These are phyloP conservation scores for Lasioglossum marginatum DNA, from an alignment of 2,888 invertebrate species.

Conservation along the genomic window DNA sequence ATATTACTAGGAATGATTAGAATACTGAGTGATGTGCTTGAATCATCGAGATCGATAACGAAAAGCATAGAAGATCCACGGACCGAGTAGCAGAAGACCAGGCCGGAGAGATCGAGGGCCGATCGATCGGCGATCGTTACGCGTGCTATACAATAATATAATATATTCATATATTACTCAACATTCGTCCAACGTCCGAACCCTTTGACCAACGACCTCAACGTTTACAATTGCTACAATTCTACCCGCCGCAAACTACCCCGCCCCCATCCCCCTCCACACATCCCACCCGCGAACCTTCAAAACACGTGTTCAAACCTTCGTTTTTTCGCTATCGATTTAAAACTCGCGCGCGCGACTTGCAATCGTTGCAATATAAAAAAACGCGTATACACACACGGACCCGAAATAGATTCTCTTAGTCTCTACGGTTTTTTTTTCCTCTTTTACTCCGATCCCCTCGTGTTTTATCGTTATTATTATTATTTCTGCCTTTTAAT, in stretches of 20 bases:
- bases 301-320: background rate
- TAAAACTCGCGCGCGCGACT: conserved; percentile 60
- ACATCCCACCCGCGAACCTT: background rate
- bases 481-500: conserved; percentile 54
- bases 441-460: conserved; percentile 2
- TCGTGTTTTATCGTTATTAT: conserved; percentile 42
- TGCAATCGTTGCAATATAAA: conserved; percentile 61
- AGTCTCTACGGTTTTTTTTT: conserved; percentile 45
- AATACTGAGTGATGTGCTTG: background rate
- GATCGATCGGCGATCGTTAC: conserved; percentile 18
- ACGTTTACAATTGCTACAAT: conserved; percentile 17
- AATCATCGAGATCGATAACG: background rate
- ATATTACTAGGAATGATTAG: background rate
- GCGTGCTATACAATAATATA: conserved; percentile 42
- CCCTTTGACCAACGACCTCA: conserved; percentile 21
- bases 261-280: background rate
- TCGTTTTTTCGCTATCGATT: conserved; percentile 32
- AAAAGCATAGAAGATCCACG: background rate
- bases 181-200: conserved; percentile 35
- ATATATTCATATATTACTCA: conserved; percentile 51
- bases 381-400: conserved; percentile 75
- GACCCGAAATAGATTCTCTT: conserved; percentile 77
- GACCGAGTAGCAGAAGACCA: conserved; percentile 26
- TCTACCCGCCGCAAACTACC: background rate
- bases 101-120: conserved; percentile 29